Conservation (phyloP, 2,888 invertebrate species). For the Polyommatus iphigenia region DNA sequence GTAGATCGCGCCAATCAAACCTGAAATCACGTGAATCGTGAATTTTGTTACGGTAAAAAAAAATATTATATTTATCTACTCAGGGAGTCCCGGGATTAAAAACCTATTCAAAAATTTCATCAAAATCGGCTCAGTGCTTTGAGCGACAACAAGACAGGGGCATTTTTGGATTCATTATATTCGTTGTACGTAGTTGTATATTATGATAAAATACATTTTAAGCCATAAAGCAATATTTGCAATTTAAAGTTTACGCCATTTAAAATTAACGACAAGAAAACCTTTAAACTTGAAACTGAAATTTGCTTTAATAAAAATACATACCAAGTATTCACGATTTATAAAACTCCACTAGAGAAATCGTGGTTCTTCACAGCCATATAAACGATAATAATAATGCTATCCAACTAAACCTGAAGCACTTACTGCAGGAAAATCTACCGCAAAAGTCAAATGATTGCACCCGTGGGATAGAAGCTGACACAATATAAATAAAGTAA, state of each 20-base stretch:
- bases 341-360: neutral
- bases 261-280: neutral
- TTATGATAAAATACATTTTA: no score
- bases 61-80: no score
- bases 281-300: neutral
- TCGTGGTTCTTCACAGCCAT: neutral
- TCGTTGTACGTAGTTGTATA: no score
- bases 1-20: no score
- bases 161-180: no score
- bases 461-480: constrained; percentile 5
- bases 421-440: constrained; percentile 23
- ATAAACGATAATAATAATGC: constrained; percentile 6
- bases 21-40: no score
- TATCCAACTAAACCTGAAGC: constrained; percentile 24
- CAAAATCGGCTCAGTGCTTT: no score
- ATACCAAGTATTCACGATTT: neutral
- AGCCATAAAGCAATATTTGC: neutral
- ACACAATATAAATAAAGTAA: neutral
- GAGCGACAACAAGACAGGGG: no score
- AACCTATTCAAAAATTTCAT: no score
- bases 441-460: constrained; percentile 26
- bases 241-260: neutral
- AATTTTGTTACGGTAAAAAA: no score
- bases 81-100: no score
- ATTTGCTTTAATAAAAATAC: neutral